Evolutionary conservation across 2,888 invertebrate species (phyloP).

Genomic region (Parasteatoda lunata): DNA sequence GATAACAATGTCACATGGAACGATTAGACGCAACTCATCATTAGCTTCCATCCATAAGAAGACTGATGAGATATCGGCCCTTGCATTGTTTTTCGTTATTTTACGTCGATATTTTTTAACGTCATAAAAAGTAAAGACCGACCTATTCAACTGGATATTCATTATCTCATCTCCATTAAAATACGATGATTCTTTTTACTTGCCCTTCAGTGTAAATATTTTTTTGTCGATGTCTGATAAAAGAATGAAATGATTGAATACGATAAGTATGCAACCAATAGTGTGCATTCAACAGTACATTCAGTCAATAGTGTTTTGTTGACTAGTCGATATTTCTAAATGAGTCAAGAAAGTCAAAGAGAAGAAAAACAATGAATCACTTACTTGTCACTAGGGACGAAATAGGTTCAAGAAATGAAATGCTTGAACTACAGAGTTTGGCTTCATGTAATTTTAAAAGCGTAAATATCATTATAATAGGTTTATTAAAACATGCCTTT

Average conservation of each 20-base stretch:
- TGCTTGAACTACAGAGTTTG: too few relatives aligned
- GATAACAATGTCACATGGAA: slow-evolving; percentile 53
- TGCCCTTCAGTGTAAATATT: not conserved
- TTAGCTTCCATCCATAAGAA: slow-evolving; percentile 42
- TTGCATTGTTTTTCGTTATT: slow-evolving; percentile 30
- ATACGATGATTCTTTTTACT: not conserved
- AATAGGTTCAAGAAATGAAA: too few relatives aligned
- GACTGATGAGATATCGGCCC: slow-evolving; percentile 38
- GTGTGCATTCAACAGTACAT: too few relatives aligned
- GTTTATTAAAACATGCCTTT: too few relatives aligned
- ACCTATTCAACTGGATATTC: slow-evolving; percentile 28
- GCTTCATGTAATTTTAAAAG: too few relatives aligned
- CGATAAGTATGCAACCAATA: not conserved
- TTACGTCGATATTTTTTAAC: slow-evolving; percentile 1
- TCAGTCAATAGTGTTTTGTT: too few relatives aligned
- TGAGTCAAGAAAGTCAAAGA: too few relatives aligned
- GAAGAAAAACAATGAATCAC: too few relatives aligned
- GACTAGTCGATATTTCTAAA: too few relatives aligned
- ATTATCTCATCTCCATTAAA: slow-evolving; percentile 33
- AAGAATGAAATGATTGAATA: not conserved
- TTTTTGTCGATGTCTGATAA: not conserved
- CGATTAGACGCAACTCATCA: slow-evolving; percentile 58
- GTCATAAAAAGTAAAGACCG: not conserved
- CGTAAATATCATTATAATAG: too few relatives aligned
- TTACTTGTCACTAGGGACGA: too few relatives aligned